phyloP scores from a whole-genome alignment of 1,140 invertebrate genomes.

The Pseudomyrmex concolor region DNA sequence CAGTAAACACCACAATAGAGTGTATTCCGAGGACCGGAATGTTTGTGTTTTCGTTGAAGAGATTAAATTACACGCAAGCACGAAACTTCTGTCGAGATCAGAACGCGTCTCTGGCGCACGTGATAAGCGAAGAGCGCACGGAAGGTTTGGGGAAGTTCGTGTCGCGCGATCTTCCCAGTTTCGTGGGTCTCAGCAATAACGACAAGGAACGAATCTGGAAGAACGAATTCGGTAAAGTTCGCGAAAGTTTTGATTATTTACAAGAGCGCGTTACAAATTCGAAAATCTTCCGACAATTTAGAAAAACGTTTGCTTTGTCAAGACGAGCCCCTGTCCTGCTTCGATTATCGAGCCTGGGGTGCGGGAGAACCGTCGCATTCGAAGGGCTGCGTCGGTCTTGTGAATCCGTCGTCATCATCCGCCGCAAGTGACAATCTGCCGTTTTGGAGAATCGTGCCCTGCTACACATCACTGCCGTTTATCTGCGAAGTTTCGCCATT shows the following conservation, averaged over 20 bases:
- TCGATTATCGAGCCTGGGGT: constrained; percentile 88
- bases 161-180: constrained; percentile 80
- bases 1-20: constrained; percentile 84
- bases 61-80: constrained; percentile 86
- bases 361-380: constrained; percentile 86
- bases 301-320: constrained; percentile 52
- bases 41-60: constrained; percentile 84
- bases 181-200: constrained; percentile 86
- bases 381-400: constrained; percentile 87
- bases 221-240: constrained; percentile 80
- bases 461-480: constrained; percentile 83
- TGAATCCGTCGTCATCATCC: constrained; percentile 48
- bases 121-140: constrained; percentile 86
- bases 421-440: constrained; percentile 68
- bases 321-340: constrained; percentile 86
- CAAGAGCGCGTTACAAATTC: not conserved
- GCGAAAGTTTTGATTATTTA: not conserved
- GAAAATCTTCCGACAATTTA: not conserved
- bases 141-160: constrained; percentile 85
- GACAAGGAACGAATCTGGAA: constrained; percentile 80
- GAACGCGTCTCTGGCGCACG: constrained; percentile 86
- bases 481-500: constrained; percentile 87
- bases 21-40: constrained; percentile 87
- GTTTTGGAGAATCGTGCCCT: constrained; percentile 86
- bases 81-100: constrained; percentile 84